Evolutionary conservation across 2,888 invertebrate species (phyloP).

Genomic region (Pediacus dermestoides): DNA sequence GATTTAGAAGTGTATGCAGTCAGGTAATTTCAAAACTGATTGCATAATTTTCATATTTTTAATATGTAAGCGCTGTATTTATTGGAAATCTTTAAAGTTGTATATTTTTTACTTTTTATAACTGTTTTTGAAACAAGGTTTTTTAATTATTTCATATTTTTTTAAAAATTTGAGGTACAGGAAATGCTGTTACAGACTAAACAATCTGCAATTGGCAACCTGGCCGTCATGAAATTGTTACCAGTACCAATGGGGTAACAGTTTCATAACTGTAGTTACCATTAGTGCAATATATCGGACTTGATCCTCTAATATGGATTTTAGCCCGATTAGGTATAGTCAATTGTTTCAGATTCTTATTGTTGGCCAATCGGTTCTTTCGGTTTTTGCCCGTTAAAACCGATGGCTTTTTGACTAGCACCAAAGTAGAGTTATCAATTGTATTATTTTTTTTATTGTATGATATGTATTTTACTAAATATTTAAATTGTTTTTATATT

Average conservation of each 20-base stretch:
- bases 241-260: slow-evolving; percentile 22
- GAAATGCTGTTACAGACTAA: neutral
- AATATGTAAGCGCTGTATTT: slow-evolving; percentile 48
- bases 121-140: slow-evolving; percentile 45
- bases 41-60: slow-evolving; percentile 46
- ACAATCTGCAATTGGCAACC: slow-evolving; percentile 16
- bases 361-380: slow-evolving; percentile 46
- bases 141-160: slow-evolving; percentile 40
- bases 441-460: slow-evolving; percentile 44
- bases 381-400: slow-evolving; percentile 42
- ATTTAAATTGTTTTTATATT: slow-evolving; percentile 50
- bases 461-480: slow-evolving; percentile 42
- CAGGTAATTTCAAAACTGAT: slow-evolving; percentile 44
- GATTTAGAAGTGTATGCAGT: slow-evolving; percentile 44
- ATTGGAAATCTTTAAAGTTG: slow-evolving; percentile 48
- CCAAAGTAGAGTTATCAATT: slow-evolving; percentile 47
- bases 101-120: slow-evolving; percentile 52
- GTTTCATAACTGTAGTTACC: slow-evolving; percentile 45
- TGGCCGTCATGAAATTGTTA: slow-evolving; percentile 27
- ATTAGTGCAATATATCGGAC: slow-evolving; percentile 51
- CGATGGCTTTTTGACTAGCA: slow-evolving; percentile 47
- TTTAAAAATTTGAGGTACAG: slow-evolving; percentile 16
- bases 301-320: slow-evolving; percentile 34
- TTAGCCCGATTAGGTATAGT: slow-evolving; percentile 48
- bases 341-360: slow-evolving; percentile 50